Conservation (phyloP, 2,888 invertebrate species). For the Drosophila nigricruria region DNA sequence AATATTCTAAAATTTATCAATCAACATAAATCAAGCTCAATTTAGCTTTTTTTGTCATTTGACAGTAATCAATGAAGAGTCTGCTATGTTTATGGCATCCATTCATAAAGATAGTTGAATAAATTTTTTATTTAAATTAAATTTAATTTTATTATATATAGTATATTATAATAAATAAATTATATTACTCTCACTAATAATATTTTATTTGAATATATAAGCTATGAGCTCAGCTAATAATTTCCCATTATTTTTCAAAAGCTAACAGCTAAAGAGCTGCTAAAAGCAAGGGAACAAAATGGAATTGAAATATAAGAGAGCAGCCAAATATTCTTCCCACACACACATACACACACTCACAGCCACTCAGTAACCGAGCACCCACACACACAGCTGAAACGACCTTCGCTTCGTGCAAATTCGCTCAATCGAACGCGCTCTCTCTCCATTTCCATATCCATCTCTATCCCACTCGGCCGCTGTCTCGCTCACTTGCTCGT, state of each 20-base stretch:
- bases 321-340: background rate
- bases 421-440: background rate
- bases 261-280: slow-evolving; percentile 14
- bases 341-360: too few relatives aligned
- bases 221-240: background rate
- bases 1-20: too few relatives aligned
- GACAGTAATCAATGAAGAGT: too few relatives aligned
- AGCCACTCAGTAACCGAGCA: too few relatives aligned
- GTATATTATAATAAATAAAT: background rate
- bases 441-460: background rate
- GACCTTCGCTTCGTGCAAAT: slow-evolving; percentile 41
- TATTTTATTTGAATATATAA: background rate
- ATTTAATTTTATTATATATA: too few relatives aligned
- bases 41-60: too few relatives aligned
- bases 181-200: too few relatives aligned
- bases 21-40: too few relatives aligned
- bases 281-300: slow-evolving; percentile 22
- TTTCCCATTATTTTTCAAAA: slow-evolving; percentile 61
- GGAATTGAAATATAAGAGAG: slow-evolving; percentile 63
- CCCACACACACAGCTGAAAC: slow-evolving; percentile 9
- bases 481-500: slow-evolving; percentile 5
- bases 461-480: slow-evolving; percentile 7
- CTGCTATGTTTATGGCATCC: too few relatives aligned
- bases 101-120: too few relatives aligned
- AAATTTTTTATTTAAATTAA: too few relatives aligned